phyloP scores from a whole-genome alignment of 2,113 vertebrate species.

The Eidolon helvum region DNA sequence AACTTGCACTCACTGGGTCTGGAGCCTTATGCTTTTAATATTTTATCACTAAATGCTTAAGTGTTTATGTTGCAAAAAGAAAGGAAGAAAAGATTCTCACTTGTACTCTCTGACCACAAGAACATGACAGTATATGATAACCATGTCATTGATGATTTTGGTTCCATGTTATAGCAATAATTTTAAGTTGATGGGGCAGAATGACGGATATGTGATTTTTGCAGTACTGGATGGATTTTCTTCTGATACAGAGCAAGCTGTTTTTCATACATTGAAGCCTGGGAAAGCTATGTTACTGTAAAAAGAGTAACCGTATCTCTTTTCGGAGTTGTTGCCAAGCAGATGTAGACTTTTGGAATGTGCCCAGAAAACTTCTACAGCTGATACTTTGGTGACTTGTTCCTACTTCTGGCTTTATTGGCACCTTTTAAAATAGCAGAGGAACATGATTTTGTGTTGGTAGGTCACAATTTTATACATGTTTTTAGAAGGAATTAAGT shows the following conservation, averaged over 20 bases:
- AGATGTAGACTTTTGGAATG: constrained; percentile 89
- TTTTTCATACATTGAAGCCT: constrained; percentile 86
- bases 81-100: constrained; percentile 43
- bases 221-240: constrained; percentile 76
- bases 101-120: not conserved
- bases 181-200: constrained; percentile 58
- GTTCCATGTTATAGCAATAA: constrained; percentile 34
- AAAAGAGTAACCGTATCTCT: constrained; percentile 88
- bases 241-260: constrained; percentile 81
- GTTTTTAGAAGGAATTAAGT: constrained; percentile 38
- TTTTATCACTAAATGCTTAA: constrained; percentile 76
- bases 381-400: constrained; percentile 81
- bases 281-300: constrained; percentile 87
- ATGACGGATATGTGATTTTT: constrained; percentile 67
- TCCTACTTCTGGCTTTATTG: constrained; percentile 76
- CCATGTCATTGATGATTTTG: constrained; percentile 60
- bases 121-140: not conserved
- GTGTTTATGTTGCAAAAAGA: constrained; percentile 73
- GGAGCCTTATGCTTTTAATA: constrained; percentile 72
- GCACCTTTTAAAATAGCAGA: constrained; percentile 78
- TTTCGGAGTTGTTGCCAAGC: constrained; percentile 86
- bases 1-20: constrained; percentile 47
- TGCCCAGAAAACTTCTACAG: constrained; percentile 85
- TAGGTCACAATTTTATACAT: not conserved
- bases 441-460: constrained; percentile 66